Conservation (phyloP, 2,888 invertebrate species). For the Sarcophaga variegata region DNA sequence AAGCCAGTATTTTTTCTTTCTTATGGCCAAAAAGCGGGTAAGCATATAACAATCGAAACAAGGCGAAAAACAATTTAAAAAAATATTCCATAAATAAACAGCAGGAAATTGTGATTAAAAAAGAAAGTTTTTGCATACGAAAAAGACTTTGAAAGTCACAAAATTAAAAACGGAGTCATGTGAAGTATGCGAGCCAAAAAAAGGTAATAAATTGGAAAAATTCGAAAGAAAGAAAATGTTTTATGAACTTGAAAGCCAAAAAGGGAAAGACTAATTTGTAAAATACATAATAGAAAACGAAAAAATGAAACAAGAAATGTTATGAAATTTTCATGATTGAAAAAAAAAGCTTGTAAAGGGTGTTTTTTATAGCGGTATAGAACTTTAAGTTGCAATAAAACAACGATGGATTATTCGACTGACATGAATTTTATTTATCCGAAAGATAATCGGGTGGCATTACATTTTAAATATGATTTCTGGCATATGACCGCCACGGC, state of each 20-base stretch:
- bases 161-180: too few relatives aligned
- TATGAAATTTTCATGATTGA: neutral
- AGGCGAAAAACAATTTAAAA: neutral
- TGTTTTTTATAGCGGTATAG: too few relatives aligned
- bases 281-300: neutral
- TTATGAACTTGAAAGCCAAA: too few relatives aligned
- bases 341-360: neutral
- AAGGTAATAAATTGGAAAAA: too few relatives aligned
- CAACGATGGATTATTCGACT: too few relatives aligned
- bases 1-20: neutral
- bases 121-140: neutral
- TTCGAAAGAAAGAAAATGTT: too few relatives aligned
- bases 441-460: too few relatives aligned
- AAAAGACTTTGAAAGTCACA: neutral
- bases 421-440: too few relatives aligned
- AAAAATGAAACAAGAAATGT: neutral
- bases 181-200: too few relatives aligned
- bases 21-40: neutral
- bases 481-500: too few relatives aligned
- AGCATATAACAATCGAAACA: neutral
- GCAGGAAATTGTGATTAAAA: neutral
- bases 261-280: neutral
- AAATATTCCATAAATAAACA: neutral
- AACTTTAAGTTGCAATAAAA: too few relatives aligned
- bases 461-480: too few relatives aligned